Evolutionary conservation across 2,888 invertebrate genomes (phyloP).

Genomic region (Cyclophora albipunctata): DNA sequence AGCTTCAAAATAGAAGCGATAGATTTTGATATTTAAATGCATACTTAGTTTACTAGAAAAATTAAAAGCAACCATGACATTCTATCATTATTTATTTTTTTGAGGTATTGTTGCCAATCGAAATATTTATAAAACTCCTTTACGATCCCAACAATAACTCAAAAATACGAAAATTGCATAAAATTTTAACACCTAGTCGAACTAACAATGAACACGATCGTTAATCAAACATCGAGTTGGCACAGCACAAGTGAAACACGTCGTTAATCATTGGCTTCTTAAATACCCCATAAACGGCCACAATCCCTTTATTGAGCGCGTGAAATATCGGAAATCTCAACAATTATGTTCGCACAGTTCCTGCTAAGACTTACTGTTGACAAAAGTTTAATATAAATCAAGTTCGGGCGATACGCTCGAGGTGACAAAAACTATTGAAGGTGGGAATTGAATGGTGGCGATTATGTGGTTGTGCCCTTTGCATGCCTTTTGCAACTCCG

Average conservation of each 20-base stretch:
- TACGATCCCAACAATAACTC: too few species aligned
- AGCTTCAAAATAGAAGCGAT: too few species aligned
- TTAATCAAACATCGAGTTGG: conserved; percentile 36
- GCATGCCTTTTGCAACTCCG: conserved; percentile 8
- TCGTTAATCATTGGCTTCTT: conserved; percentile 53
- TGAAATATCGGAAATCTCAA: conserved; percentile 36
- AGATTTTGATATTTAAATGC: too few species aligned
- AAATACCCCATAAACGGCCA: conserved; percentile 68
- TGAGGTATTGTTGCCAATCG: too few species aligned
- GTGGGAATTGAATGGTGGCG: conserved; percentile 37
- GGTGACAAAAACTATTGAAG: conserved; percentile 60
- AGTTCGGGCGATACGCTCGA: conserved; percentile 32
- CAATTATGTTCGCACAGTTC: conserved; percentile 53
- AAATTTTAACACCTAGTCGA: conserved; percentile 15
- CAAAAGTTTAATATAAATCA: conserved; percentile 61
- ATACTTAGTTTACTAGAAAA: too few species aligned
- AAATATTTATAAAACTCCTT: too few species aligned
- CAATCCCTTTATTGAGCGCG: conserved; percentile 56
- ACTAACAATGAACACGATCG: conserved; percentile 21
- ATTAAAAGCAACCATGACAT: too few species aligned
- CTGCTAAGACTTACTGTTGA: conserved; percentile 17
- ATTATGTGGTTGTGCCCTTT: conserved; percentile 39
- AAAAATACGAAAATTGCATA: conserved; percentile 4
- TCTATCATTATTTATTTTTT: too few species aligned
- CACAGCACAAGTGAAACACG: conserved; percentile 38